Evolutionary conservation across 2,888 invertebrate species (phyloP), one percentile per base, ranked within the genome.

Genomic region (Allolobophora icterica): DNA sequence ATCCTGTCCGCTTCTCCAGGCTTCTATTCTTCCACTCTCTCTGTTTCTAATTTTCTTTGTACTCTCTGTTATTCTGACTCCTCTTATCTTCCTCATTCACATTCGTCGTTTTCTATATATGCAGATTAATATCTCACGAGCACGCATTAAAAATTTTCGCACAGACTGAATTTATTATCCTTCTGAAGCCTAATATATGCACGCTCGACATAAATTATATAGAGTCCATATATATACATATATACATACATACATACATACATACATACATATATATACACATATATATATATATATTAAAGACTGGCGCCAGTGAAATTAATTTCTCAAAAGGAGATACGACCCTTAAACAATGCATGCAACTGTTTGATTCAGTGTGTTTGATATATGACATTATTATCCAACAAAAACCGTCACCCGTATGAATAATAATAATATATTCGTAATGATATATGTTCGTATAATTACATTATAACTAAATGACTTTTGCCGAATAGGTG

Each of bases 121-220:
- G 71, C 71, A 71, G 71, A 71, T 71, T 52, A 71, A 71, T 30
- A 71, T 71, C 71, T n/a, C 71, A 52, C 71, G n/a, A 11, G 11
- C 8, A n/a, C n/a, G 11, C 71, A n/a, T 71, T 71, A 71, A 71
- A 52, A 71, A 71, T 71, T n/a, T n/a, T 71, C 71, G 71, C 71
- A 71, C 71, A 71, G 30, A 71, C 71, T 71, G 30, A 71, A 71
- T 71, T 71, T 71, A 71, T 71, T 71, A 71, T 71, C 71, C n/a
- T 5, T 71, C 71, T n/a, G 30, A 17, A n/a, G n/a, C n/a, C n/a
- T 71, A n/a, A 71, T 71, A 13, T 71, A n/a, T 71, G 71, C 71
- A 71, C n/a, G n/a, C n/a, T 71, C 71, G n/a, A n/a, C n/a, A 71
- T n/a, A 71, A 71, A 71, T 71, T 71, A 71, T 3, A 52, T 52